Base-by-base conservation (phyloP, 2,113 vertebrate species). In the Sander lucioperca region DNA sequence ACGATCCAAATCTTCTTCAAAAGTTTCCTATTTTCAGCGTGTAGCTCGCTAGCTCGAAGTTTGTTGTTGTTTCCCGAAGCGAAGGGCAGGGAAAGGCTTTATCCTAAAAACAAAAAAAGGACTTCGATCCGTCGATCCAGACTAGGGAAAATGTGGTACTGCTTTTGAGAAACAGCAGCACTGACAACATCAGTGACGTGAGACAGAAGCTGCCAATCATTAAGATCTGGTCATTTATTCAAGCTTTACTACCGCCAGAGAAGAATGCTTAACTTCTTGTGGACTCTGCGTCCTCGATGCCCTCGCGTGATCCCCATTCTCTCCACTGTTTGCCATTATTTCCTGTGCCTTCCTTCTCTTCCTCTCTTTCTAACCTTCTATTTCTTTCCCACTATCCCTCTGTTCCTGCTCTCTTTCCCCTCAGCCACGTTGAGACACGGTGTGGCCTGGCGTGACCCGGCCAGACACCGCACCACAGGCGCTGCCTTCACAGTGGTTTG, bases 401-500 rank as follows among this genome's bases (percentile, higher is more conserved):
- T 50, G 25, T 74, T 70, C 50, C 70, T 47, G 43, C 53, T 30
- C 75, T 51, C 27, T 73, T 30, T 66, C 58, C 30, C 72, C 53
- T 27, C 18, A 5, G 47, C 23, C 64, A 19, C 65, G 23, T 48
- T 64, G 27, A 82, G 62, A 59, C 80, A 50, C 2, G 3, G 48
- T 30, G 48, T 70, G 74, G 68, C 72, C 88, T 67, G 66, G 33
- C 3, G 3, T 79, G 80, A 71, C 80, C 74, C 9, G 11, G 58
- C 47, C 70, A 65, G 80, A 82, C 70, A 48, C 48, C 47, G 9
- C 75, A 59, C 21, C 25, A 25, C 73, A 80, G 36, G 76, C 23
- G 15, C 73, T 68, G 53, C 19, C 15, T 36, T 74, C 50, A 50
- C 56, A 57, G 72, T 2, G 77, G 76, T 74, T 57, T 79, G 66